A percentile compares a stretch with the other conserved stretches of the same genome.
phyloP scores from a whole-genome alignment of 2,888 invertebrate species.

The Pandemis cinnamomeana region DNA sequence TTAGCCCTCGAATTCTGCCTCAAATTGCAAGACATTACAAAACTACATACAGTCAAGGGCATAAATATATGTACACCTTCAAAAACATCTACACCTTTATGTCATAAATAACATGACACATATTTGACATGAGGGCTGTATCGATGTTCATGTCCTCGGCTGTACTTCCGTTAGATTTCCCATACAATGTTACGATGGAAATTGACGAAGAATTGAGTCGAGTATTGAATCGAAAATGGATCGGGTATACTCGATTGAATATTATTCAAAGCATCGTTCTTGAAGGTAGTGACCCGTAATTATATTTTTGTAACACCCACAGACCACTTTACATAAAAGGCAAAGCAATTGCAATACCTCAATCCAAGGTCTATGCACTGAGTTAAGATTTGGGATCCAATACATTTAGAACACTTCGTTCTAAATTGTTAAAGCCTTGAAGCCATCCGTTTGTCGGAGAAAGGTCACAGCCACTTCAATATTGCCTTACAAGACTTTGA shows the following conservation, averaged over 20 bases:
- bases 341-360: constrained; percentile 4
- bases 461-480: constrained; percentile 11
- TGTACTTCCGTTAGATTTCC: no score
- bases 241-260: background rate
- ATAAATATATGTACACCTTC: no score
- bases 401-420: constrained; percentile 1
- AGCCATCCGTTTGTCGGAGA: constrained; percentile 11
- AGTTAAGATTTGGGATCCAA: constrained; percentile 4
- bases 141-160: no score
- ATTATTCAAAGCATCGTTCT: background rate
- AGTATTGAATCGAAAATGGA: no score
- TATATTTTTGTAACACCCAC: constrained; percentile 1
- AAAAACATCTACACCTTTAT: no score
- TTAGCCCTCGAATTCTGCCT: no score
- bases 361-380: background rate
- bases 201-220: no score
- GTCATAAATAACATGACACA: no score
- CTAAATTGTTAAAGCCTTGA: constrained; percentile 17
- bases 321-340: background rate
- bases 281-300: background rate
- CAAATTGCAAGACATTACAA: no score
- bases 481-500: constrained; percentile 1
- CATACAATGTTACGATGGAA: no score
- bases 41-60: no score
- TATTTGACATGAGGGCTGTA: no score